Conservation (phyloP, 2,888 invertebrate genomes). For the Sceliomorpha sp. region DNA sequence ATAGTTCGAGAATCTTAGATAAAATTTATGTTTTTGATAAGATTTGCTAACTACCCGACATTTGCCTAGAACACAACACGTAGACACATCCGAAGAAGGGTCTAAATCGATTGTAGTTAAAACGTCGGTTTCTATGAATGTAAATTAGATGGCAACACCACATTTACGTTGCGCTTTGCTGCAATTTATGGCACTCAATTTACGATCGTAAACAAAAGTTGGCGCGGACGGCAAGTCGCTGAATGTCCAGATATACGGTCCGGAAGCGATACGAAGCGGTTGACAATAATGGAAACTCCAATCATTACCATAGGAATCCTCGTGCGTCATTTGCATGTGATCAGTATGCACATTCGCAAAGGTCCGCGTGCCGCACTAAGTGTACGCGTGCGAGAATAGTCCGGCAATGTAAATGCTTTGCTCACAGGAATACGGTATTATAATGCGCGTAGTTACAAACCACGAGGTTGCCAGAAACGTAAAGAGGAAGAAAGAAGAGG, state of each 20-base stretch:
- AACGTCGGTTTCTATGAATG: too few relatives aligned
- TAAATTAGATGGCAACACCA: too few relatives aligned
- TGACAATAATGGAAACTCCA: conserved; percentile 58
- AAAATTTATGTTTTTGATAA: too few relatives aligned
- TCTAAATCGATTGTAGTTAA: too few relatives aligned
- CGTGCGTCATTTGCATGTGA: conserved; percentile 56
- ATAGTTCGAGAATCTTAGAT: too few relatives aligned
- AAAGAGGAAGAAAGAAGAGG: background rate
- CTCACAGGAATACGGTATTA: conserved; percentile 48
- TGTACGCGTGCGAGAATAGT: conserved; percentile 62
- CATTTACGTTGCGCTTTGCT: too few relatives aligned
- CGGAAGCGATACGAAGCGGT: conserved; percentile 54
- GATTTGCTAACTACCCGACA: too few relatives aligned
- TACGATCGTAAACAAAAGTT: conserved; percentile 49
- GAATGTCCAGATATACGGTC: conserved; percentile 52
- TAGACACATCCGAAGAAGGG: too few relatives aligned
- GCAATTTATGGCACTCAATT: conserved; percentile 21
- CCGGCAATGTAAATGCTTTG: conserved; percentile 44
- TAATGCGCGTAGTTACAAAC: conserved; percentile 47
- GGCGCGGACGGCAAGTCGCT: conserved; percentile 50
- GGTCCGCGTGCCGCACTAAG: conserved; percentile 62
- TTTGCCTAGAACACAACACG: too few relatives aligned
- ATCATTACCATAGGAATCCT: conserved; percentile 60
- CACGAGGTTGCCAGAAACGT: conserved; percentile 18
- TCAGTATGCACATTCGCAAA: conserved; percentile 59